These are phyloP conservation scores for Dynastes maya DNA, from an alignment of 2,888 invertebrate species.

Conservation along the genomic window DNA sequence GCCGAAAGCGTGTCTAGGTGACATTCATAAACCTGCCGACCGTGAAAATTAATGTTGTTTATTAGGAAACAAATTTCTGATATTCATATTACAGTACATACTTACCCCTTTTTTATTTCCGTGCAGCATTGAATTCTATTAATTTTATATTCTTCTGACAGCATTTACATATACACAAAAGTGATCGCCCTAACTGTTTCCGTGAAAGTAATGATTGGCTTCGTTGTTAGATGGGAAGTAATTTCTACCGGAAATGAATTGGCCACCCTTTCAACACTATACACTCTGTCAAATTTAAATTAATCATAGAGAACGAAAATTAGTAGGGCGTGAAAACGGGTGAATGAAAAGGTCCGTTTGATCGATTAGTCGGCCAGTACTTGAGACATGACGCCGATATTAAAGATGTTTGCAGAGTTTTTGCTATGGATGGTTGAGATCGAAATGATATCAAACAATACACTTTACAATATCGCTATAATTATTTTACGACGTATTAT, in stretches of 20 bases:
- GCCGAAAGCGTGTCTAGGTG: too few species aligned
- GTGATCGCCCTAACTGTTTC: background rate
- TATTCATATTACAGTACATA: too few species aligned
- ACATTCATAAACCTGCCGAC: too few species aligned
- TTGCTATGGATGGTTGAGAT: conserved; percentile 12
- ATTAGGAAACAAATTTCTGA: too few species aligned
- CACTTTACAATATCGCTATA: background rate
- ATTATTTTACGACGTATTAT: too few species aligned
- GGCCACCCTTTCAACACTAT: background rate
- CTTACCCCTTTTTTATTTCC: too few species aligned
- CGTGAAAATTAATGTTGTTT: too few species aligned
- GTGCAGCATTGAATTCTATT: background rate
- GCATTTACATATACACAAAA: background rate
- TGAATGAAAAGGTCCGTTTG: conserved; percentile 18
- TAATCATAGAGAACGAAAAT: conserved; percentile 21
- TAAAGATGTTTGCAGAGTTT: conserved; percentile 24
- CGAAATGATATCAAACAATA: background rate
- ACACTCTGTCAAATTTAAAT: conserved; percentile 3
- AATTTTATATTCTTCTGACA: background rate
- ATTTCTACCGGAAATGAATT: conserved; percentile 33
- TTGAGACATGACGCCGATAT: conserved; percentile 20
- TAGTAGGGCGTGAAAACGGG: conserved; percentile 25
- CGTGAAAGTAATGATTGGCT: conserved; percentile 2
- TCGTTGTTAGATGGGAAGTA: conserved; percentile 8
- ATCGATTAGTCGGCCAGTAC: background rate